Conservation (phyloP, 2,113 vertebrate genomes). For the Motacilla alba region DNA sequence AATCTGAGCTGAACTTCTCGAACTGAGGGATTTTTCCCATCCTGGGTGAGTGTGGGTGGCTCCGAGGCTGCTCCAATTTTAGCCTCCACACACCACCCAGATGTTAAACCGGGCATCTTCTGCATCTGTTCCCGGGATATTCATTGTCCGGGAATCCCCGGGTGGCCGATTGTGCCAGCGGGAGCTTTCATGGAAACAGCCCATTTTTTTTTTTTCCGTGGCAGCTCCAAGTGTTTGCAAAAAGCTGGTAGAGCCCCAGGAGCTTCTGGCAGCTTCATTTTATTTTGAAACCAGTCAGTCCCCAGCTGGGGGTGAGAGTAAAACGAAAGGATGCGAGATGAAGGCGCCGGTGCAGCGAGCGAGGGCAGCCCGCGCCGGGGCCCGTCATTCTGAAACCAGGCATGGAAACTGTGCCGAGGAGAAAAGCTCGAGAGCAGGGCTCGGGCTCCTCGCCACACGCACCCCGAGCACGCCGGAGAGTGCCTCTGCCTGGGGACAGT, state of each 20-base stretch:
- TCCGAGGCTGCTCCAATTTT: background rate
- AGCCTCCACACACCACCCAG: background rate
- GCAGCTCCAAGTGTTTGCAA: background rate
- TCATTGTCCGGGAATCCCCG: background rate
- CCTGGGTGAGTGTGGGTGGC: background rate
- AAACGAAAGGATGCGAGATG: conserved; percentile 28
- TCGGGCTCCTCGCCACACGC: background rate
- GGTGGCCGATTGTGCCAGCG: background rate
- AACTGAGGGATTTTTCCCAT: background rate
- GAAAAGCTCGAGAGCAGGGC: conserved; percentile 17
- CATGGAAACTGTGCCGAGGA: conserved; percentile 60
- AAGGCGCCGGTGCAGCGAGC: background rate
- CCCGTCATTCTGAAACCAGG: conserved; percentile 69
- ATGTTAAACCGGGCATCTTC: background rate
- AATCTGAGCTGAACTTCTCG: background rate
- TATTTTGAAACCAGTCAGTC: background rate
- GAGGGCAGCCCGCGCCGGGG: background rate
- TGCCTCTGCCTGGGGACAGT: background rate
- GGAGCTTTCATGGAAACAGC: background rate
- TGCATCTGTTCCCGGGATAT: background rate
- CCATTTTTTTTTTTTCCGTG: background rate
- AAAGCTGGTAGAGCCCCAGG: background rate
- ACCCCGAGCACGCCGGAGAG: background rate
- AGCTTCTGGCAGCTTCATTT: background rate
- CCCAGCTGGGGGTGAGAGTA: conserved; percentile 12